A percentile compares a stretch with the other conserved stretches of the same genome.
Evolutionary conservation across 2,888 invertebrate genomes (phyloP).

Genomic region (Palloptera scutellata): DNA sequence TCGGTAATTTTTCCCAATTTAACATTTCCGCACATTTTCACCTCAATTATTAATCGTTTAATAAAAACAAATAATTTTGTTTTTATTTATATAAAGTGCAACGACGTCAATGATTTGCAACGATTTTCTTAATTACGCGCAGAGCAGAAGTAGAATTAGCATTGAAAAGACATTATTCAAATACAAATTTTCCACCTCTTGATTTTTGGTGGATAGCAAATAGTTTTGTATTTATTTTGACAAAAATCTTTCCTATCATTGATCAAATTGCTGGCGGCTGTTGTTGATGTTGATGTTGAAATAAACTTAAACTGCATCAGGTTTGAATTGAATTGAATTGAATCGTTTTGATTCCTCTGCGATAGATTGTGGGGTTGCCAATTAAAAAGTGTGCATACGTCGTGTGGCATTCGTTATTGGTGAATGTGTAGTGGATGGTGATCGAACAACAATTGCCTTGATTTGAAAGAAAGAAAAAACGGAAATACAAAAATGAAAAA

Average conservation of each 20-base stretch:
- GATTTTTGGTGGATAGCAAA: conserved; percentile 14
- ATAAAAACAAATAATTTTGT: neutral
- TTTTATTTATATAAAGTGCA: conserved; percentile 4
- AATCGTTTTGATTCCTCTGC: neutral
- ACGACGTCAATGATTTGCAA: conserved; percentile 25
- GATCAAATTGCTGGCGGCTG: conserved; percentile 4
- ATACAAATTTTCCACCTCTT: conserved; percentile 23
- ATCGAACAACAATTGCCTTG: too few relatives aligned
- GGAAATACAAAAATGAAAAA: neutral
- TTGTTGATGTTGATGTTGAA: neutral
- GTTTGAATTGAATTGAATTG: neutral
- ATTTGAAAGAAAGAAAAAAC: too few relatives aligned
- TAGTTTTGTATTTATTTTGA: conserved; percentile 17
- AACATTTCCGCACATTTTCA: too few relatives aligned
- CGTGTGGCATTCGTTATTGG: conserved; percentile 29
- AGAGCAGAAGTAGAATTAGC: conserved; percentile 19
- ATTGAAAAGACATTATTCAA: conserved; percentile 24
- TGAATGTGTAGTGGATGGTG: neutral
- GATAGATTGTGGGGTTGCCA: conserved; percentile 5
- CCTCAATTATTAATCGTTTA: too few relatives aligned
- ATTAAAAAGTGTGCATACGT: conserved; percentile 26
- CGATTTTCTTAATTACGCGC: conserved; percentile 30
- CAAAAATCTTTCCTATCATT: conserved; percentile 7
- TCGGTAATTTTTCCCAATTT: too few relatives aligned
- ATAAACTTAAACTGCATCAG: neutral